Base-by-base conservation (phyloP, 2,113 vertebrate species). In the Rafetus swinhoei region DNA sequence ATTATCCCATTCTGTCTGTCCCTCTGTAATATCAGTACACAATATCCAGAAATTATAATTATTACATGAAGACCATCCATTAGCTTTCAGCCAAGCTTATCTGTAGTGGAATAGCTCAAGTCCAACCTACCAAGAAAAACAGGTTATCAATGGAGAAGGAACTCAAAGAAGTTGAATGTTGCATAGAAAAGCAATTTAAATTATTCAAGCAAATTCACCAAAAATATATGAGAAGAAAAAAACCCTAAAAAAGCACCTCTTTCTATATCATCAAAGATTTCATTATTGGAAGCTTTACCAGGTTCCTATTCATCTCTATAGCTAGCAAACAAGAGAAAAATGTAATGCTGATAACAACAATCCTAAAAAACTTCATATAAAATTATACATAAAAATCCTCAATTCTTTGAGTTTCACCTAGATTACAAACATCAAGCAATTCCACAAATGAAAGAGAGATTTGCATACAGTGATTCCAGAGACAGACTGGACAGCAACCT, bases 161-260 rank as follows among this genome's bases (percentile, higher is more conserved):
- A 87, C n/a, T 93, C 92, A 95, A 97, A 96, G 27, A 92, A 93
- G 92, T 96, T 94, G 53, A 39, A 93, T 82, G 86, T 94, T 92
- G 91, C 95, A 94, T 95, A 81, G 92, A 95, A 91, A 94, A 88
- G 82, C 15, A 65, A 2, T 85, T 95, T 88, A 90, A 27, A 39
- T 88, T 85, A 96, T 94, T 95, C 92, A 94, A 88, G 92, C 82
- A 93, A 97, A 95, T 87, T 90, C 50, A 84, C 55, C 25, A 84
- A 93, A 97, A 91, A 89, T 45, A 1, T 87, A 60, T 59, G 10
- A 19, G 39, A 14, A 29, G 29, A 12, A 14, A 7, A 25, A 50
- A 77, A 25, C 35, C 4, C 50, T 2, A 25, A 62, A 82, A 92
- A 94, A 81, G 24, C 24, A 92, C 87, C 53, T 0, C 18, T 82